Evolutionary conservation across 2,888 invertebrate species (phyloP), one percentile per base, ranked within the genome.

Genomic region (Agrotis clavis): DNA sequence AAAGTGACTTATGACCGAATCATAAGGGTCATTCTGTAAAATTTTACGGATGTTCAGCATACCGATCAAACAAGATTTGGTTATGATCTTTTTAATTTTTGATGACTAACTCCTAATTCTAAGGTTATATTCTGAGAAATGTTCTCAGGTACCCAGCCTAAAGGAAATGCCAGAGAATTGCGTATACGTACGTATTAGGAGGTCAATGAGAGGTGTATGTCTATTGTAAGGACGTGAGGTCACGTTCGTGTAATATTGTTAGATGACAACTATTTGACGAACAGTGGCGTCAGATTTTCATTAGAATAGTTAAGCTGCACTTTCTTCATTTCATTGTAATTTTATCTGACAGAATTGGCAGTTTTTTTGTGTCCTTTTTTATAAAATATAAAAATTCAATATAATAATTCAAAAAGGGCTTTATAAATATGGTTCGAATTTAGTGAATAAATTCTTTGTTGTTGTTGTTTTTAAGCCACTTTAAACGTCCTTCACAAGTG

Each of bases 91-190:
- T 86, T 72, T 87, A 83, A 77, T 82, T 81, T 82, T 80, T 86
- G 91, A 91, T 94, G 94, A 94, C 92, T 94, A 93, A 93, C 86
- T 81, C 84, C 73, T 78, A 86, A 86, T 76, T 85, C 91, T 84
- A 87, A 86, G 87, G 83, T 81, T 81, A 79, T 79, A 81, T 93
- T 93, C 94, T 89, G 67, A 86, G 92, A 92, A 94, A 77, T 86
- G 80, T 77, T 86, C 87, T 86, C 90, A 91, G 89, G 89, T 89
- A 90, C 84, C 66, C 71, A 50, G 80, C 67, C 67, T 41, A 89
- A 86, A 92, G 94, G 93, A 94, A 94, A 93, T 94, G 87, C 91
- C 92, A 84, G 71, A 85, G 70, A 77, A 79, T 85, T 81, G 66
- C 85, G 68, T 83, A 74, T 76, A 51, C 53, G 21, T 59, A 61